These are phyloP conservation scores for Tanypteryx hageni DNA, from an alignment of 2,888 invertebrate species.

Conservation along the genomic window DNA sequence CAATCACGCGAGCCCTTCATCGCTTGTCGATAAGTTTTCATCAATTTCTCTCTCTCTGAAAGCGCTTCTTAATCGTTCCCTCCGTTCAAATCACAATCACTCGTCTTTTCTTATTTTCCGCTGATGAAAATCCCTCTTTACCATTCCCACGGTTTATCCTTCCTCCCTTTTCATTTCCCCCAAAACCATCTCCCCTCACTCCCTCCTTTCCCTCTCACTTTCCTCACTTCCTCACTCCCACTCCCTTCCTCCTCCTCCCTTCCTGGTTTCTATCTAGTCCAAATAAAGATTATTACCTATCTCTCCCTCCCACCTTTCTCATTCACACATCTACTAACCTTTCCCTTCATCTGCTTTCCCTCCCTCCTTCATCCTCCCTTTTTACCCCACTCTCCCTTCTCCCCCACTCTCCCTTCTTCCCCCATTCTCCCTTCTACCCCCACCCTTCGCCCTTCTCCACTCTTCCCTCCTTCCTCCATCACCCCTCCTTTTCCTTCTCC, in stretches of 20 bases:
- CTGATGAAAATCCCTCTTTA: neutral
- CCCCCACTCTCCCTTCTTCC: neutral
- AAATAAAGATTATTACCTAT: no score
- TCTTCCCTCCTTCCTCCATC: neutral
- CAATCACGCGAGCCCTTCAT: conserved; percentile 35
- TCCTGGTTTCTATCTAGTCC: no score
- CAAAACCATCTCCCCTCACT: no score
- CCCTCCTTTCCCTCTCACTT: neutral
- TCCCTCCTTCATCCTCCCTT: no score
- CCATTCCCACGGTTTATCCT: neutral
- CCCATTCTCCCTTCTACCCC: neutral
- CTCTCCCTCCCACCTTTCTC: neutral
- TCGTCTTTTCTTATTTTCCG: neutral
- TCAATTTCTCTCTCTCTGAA: neutral
- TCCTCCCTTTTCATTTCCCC: neutral
- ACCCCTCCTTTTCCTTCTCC: neutral
- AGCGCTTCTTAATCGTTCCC: conserved; percentile 34
- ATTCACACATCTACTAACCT: neutral
- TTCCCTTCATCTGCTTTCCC: neutral
- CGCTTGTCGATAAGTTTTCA: conserved; percentile 9
- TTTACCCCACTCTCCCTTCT: no score
- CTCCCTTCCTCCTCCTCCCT: neutral
- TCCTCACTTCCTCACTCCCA: neutral
- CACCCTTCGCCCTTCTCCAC: neutral
- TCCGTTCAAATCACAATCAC: neutral